Evolutionary conservation across 2,888 invertebrate genomes (phyloP).

Genomic region (Gasteruption jaculator): DNA sequence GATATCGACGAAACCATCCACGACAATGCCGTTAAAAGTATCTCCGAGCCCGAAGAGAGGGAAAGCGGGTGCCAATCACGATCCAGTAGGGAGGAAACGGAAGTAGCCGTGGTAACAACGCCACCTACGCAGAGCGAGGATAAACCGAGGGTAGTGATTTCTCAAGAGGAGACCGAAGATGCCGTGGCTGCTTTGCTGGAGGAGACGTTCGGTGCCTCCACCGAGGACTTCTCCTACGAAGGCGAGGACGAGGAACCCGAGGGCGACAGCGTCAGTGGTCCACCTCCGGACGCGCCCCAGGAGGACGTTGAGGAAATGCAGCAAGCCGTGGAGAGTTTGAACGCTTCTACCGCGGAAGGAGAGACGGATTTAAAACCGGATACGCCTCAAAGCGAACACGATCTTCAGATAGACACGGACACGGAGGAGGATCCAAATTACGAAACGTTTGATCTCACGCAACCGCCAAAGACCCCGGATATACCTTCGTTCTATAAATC

Average conservation of each 20-base stretch:
- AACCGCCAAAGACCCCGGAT: slow-evolving; percentile 57
- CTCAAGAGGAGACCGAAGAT: slow-evolving; percentile 89
- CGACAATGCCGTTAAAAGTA: slow-evolving; percentile 77
- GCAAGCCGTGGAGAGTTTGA: slow-evolving; percentile 77
- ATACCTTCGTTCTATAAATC: slow-evolving; percentile 56
- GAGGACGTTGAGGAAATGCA: slow-evolving; percentile 80
- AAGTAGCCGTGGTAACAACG: slow-evolving; percentile 51
- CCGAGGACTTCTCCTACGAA: slow-evolving; percentile 49
- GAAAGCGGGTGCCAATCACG: slow-evolving; percentile 37
- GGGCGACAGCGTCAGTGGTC: slow-evolving; percentile 44
- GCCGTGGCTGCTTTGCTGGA: slow-evolving; percentile 85
- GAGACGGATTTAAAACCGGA: slow-evolving; percentile 65
- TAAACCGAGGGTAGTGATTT: slow-evolving; percentile 77
- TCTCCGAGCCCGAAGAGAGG: slow-evolving; percentile 57
- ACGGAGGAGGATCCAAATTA: slow-evolving; percentile 65
- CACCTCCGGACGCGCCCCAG: slow-evolving; percentile 58
- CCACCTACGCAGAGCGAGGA: slow-evolving; percentile 64
- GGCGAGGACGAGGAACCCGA: slow-evolving; percentile 53
- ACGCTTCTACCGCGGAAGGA: slow-evolving; percentile 56
- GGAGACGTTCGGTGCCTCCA: slow-evolving; percentile 73
- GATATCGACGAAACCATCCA: slow-evolving; percentile 68
- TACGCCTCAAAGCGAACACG: slow-evolving; percentile 79
- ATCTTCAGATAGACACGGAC: slow-evolving; percentile 80
- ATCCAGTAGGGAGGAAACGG: slow-evolving; percentile 37
- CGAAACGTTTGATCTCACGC: slow-evolving; percentile 55